Evolutionary conservation across 1,140 invertebrate genomes (phyloP), one percentile per base, ranked within the genome.

Genomic region (Myzus persicae): DNA sequence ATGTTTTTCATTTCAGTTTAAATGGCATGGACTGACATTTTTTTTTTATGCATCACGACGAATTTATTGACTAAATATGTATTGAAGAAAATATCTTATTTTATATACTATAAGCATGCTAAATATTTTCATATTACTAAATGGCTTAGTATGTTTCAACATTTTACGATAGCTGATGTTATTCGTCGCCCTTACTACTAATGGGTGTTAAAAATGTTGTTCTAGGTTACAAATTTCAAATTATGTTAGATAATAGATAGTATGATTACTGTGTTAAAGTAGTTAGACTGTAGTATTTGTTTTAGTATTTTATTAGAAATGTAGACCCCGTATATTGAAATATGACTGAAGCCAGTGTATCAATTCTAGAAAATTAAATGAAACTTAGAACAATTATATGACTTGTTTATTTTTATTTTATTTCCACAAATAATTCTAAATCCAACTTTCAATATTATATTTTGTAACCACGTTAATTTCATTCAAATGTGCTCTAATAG

Each of bases 1-100:
- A 87, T 87, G n/a, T 46, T 89, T 89, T 89, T 88, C 8, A 89
- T 89, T 89, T 89, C 88, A 89, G 88, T 89, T 89, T 89, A 54
- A 89, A 48, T 54, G 88, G 88, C 48, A 89, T 89, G 88, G 48
- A 89, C 36, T 89, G 48, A 54, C 54, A 54, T 20, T 36, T 36
- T 54, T 89, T 31, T 54, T 54, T 89, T 42, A 87, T 89, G n/a
- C 88, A 54, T 89, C n/a, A 14, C 36, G 9, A 38, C 26, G 9
- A 87, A 36, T n/a, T 46, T 85, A 40, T 85, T 85, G 38, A 85
- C 42, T n/a, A 18, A 85, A 44, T 48, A 51, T 89, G 87, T 89
- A 54, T 54, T 89, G 46, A 54, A 38, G 36, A 89, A 89, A 89
- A 89, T 54, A 54, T 38, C 11, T 89, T 89, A 9, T 89, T 89